These are phyloP conservation scores for Automeris io DNA, from an alignment of 2,888 invertebrate species.

Conservation along the genomic window DNA sequence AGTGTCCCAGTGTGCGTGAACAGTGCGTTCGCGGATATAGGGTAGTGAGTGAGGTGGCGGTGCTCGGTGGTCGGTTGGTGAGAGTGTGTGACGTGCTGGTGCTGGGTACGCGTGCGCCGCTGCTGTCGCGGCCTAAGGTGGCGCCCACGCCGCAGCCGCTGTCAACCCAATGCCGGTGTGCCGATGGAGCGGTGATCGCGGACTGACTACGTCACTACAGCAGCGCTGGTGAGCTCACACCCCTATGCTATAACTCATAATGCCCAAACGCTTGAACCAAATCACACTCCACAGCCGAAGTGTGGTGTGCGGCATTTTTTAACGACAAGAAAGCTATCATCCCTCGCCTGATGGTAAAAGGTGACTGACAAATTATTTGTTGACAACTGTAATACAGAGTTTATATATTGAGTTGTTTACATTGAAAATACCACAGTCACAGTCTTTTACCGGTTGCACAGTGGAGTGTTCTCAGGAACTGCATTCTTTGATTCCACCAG, in stretches of 20 bases:
- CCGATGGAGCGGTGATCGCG: conserved; percentile 75
- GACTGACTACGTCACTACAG: conserved; percentile 64
- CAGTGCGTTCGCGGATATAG: conserved; percentile 19
- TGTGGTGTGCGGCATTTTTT: too few relatives aligned
- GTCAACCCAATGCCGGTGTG: conserved; percentile 68
- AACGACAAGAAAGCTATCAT: too few relatives aligned
- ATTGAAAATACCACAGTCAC: too few relatives aligned
- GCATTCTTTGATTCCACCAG: too few relatives aligned
- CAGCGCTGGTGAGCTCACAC: conserved; percentile 62
- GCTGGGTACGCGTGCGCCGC: conserved; percentile 41
- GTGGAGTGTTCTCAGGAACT: too few relatives aligned
- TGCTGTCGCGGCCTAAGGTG: conserved; percentile 1
- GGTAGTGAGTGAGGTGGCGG: conserved; percentile 25
- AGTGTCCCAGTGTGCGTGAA: conserved; percentile 20
- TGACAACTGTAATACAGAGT: too few relatives aligned
- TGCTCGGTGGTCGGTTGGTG: conserved; percentile 31
- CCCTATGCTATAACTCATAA: neutral
- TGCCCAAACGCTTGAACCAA: too few relatives aligned
- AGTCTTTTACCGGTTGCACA: too few relatives aligned
- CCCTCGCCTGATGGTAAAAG: too few relatives aligned
- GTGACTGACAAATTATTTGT: too few relatives aligned
- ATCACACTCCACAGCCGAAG: too few relatives aligned
- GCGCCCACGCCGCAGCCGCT: conserved; percentile 51
- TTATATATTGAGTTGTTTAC: too few relatives aligned
- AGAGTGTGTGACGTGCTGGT: conserved; percentile 20